Base-by-base conservation (phyloP, 2,113 vertebrate species). In the Gallinago undulata region DNA sequence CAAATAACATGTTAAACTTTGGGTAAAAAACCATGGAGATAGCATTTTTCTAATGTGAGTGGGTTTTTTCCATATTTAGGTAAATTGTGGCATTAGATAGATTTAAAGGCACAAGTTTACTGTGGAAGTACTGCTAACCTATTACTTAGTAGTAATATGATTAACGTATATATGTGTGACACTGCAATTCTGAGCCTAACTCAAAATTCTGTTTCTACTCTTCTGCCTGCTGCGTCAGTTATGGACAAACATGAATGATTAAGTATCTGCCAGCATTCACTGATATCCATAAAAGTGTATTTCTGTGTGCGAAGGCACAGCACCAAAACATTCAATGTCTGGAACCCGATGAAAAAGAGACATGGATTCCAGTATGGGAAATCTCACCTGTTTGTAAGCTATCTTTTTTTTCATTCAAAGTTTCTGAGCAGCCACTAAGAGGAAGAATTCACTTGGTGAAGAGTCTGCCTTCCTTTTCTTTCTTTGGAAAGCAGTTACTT, bases 1-100 rank as follows among this genome's bases (percentile, higher is more conserved):
- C 19, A 82, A 75, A 37, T 47, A 59, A 16, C 9, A 7, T 47
- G 8, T 41, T 93, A 77, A 81, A 41, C 6, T 75, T 84, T 0
- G 3, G 21, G 23, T 45, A 77, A 51, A 47, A 0, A 0, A 60
- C 37, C 5, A 3, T 43, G 48, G 57, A 23, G 5, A 3, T 50
- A 69, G 27, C 16, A 30, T 83, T 73, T 85, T 85, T 76, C 25
- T 79, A 23, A 28, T 10, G 2, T 63, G 21, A 37, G 5, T 5
- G 1, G 56, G 4, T 11, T 48, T 83, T 81, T 85, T 15, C 21
- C 7, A 7, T 56, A 7, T 18, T 66, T 10, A 18, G 8, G 24
- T 68, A 56, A 48, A 51, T 45, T 75, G 17, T 81, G 37, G 2
- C 47, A 25, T 78, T 70, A 50, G 23, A 18, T 35, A 51, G 6